Evolutionary conservation across 2,797 vertebrate genomes (phyloP).

Genomic region (Etheostoma nigrum): DNA sequence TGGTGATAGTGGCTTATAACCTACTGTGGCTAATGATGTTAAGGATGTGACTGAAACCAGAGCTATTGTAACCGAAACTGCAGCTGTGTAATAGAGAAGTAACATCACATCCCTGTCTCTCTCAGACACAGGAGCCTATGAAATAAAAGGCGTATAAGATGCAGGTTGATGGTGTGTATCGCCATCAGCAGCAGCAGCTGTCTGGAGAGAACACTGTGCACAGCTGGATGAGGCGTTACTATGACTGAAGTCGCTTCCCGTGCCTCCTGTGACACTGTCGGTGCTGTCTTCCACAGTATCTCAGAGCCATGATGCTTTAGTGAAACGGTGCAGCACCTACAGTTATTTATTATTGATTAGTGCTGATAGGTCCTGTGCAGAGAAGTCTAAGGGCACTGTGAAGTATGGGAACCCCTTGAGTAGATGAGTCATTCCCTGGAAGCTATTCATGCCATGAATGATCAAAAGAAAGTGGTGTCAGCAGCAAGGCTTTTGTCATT

Average conservation of each 20-base stretch:
- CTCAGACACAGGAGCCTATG: background rate
- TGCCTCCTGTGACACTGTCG: constrained; percentile 28
- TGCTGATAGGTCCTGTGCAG: constrained; percentile 53
- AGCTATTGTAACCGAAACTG: constrained; percentile 63
- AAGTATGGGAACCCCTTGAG: constrained; percentile 30
- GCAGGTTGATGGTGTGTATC: constrained; percentile 36
- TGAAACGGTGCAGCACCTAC: constrained; percentile 24
- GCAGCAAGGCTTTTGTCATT: constrained; percentile 35
- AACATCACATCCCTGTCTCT: constrained; percentile 32
- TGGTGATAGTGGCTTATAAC: constrained; percentile 4
- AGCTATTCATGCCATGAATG: constrained; percentile 42
- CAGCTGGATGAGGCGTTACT: constrained; percentile 68
- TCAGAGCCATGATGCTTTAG: constrained; percentile 51
- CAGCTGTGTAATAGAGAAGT: constrained; percentile 43
- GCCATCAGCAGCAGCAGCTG: constrained; percentile 60
- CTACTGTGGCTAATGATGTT: constrained; percentile 25
- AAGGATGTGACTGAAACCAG: constrained; percentile 44
- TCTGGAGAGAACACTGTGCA: constrained; percentile 40
- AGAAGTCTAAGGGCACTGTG: constrained; percentile 20
- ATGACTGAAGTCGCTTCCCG: constrained; percentile 31
- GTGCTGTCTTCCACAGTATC: background rate
- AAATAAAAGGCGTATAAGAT: constrained; percentile 42
- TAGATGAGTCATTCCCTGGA: constrained; percentile 52
- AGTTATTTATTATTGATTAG: constrained; percentile 55
- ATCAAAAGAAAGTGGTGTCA: constrained; percentile 52